phyloP scores from a whole-genome alignment of 1,140 invertebrate species.

The Euwallacea similis region DNA sequence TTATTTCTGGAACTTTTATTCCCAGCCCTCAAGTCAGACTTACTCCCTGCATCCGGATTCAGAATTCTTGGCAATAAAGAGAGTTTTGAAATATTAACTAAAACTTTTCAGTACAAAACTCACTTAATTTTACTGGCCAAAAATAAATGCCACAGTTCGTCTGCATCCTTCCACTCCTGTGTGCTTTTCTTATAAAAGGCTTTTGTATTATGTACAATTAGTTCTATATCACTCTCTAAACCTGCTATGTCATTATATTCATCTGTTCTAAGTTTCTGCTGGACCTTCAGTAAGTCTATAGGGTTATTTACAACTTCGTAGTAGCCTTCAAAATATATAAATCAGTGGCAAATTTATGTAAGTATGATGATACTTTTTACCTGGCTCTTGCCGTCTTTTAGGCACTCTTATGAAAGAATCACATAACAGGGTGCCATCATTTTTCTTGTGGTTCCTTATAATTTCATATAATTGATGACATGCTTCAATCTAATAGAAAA shows the following conservation, averaged over 20 bases:
- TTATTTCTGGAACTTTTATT: constrained; percentile 29
- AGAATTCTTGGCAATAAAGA: constrained; percentile 15
- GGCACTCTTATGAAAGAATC: constrained; percentile 94
- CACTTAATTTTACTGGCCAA: constrained; percentile 56
- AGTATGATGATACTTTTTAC: constrained; percentile 6
- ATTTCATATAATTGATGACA: constrained; percentile 93
- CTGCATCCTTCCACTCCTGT: constrained; percentile 89
- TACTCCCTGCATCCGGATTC: constrained; percentile 57
- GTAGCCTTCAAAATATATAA: constrained; percentile 58
- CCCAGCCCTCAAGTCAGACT: constrained; percentile 60
- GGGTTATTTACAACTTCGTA: constrained; percentile 91
- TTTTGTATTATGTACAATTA: constrained; percentile 89
- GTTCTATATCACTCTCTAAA: constrained; percentile 81
- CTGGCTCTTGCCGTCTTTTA: constrained; percentile 86
- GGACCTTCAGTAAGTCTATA: constrained; percentile 91
- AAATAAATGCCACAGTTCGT: constrained; percentile 87
- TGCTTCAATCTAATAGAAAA: constrained; percentile 68
- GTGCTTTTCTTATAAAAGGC: constrained; percentile 88
- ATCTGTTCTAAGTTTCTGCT: constrained; percentile 95
- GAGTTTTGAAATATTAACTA: neutral
- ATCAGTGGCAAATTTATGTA: neutral
- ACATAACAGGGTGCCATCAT: constrained; percentile 87
- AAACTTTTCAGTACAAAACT: constrained; percentile 11
- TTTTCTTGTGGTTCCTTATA: constrained; percentile 87
- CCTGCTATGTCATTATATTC: constrained; percentile 90